Percentiles rank a stretch among this genome's conserved stretches.
phyloP scores from a whole-genome alignment of 2,113 vertebrate species.

The Phasianus colchicus region DNA sequence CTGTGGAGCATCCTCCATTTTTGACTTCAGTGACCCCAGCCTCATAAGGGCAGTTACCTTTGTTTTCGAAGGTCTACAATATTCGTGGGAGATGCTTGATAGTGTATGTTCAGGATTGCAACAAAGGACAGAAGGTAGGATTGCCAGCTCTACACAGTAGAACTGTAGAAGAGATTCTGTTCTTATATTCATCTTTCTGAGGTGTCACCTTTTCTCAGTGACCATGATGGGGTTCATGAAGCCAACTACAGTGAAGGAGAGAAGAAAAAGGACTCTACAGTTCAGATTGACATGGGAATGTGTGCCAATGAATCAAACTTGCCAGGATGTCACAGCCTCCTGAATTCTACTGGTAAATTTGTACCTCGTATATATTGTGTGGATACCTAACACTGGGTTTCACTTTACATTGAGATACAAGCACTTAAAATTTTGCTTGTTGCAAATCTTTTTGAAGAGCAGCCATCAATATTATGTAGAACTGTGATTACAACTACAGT shows the following conservation, averaged over 20 bases:
- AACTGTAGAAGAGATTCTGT: rapidly evolving
- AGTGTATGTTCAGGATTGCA: not conserved
- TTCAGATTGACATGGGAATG: not conserved
- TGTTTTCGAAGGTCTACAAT: not conserved
- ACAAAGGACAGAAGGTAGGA: not conserved
- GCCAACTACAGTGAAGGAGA: not conserved
- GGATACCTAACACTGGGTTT: not conserved
- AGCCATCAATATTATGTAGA: not conserved
- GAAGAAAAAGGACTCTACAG: not conserved
- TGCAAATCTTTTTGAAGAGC: not conserved
- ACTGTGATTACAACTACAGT: not conserved
- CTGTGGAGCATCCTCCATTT: not conserved
- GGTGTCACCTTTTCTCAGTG: not conserved
- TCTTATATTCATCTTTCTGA: not conserved
- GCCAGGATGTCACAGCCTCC: not conserved
- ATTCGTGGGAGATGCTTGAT: not conserved
- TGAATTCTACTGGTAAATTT: not conserved
- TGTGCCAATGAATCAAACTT: not conserved
- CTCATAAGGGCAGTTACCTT: not conserved
- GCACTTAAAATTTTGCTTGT: not conserved
- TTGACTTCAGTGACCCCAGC: not conserved
- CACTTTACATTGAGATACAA: not conserved
- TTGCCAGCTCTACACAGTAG: not conserved
- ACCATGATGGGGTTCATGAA: not conserved
- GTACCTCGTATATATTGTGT: not conserved